phyloP scores from a whole-genome alignment of 2,113 vertebrate genomes.

The Archocentrus centrarchus region DNA sequence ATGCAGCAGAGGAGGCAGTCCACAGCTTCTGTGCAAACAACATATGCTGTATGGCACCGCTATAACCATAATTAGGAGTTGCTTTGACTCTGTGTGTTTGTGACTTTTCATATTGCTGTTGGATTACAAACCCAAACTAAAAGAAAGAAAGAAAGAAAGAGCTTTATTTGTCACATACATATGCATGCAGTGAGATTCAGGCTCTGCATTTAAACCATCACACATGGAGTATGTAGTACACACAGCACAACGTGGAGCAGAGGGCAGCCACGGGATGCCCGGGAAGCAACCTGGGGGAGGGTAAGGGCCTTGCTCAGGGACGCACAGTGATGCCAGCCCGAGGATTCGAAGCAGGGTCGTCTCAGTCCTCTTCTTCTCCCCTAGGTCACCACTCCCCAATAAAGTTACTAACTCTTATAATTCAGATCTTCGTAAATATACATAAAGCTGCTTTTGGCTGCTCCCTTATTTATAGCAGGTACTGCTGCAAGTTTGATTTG shows the following conservation, averaged over 20 bases:
- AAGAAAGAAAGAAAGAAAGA: neutral
- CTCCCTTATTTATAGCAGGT: neutral
- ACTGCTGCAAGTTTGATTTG: neutral
- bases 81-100: neutral
- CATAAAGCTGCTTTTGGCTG: neutral
- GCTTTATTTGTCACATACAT: too few relatives aligned
- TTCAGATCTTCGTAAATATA: neutral
- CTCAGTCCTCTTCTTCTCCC: too few relatives aligned
- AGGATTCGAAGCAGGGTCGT: too few relatives aligned
- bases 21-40: neutral
- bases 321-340: too few relatives aligned
- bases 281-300: too few relatives aligned
- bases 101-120: neutral
- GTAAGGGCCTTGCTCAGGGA: too few relatives aligned
- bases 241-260: too few relatives aligned
- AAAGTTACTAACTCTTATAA: neutral
- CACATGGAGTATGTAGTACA: too few relatives aligned
- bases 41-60: neutral
- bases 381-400: neutral
- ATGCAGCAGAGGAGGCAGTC: neutral
- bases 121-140: neutral
- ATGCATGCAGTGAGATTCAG: too few relatives aligned
- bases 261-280: too few relatives aligned
- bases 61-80: neutral
- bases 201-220: too few relatives aligned